Evolutionary conservation across 2,888 invertebrate species (phyloP).

Genomic region (Heteromurus nitidus): DNA sequence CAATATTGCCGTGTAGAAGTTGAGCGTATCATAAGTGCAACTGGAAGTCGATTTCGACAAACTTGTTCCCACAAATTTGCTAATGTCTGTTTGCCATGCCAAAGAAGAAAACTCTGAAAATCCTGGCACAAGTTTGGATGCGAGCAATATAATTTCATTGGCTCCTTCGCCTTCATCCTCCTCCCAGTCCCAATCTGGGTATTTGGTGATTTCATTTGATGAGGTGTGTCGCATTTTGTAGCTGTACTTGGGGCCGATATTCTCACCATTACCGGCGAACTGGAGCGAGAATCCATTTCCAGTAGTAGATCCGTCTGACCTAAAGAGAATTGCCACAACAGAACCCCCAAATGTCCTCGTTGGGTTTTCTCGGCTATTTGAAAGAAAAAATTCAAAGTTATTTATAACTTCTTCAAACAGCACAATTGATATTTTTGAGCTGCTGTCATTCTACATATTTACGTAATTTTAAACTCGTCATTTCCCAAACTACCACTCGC

Average conservation of each 20-base stretch:
- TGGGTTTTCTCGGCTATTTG: constrained; percentile 40
- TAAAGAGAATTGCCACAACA: constrained; percentile 75
- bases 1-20: constrained; percentile 57
- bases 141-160: constrained; percentile 44
- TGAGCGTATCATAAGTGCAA: constrained; percentile 40
- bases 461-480: constrained; percentile 35
- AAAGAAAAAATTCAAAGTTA: neutral
- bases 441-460: neutral
- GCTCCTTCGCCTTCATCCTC: neutral
- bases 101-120: constrained; percentile 27
- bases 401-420: neutral
- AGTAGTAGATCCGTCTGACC: neutral
- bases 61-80: constrained; percentile 20
- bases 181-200: constrained; percentile 4
- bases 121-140: constrained; percentile 37
- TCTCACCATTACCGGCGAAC: constrained; percentile 6
- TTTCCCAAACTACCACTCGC: constrained; percentile 36
- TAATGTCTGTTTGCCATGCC: constrained; percentile 42
- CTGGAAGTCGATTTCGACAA: neutral
- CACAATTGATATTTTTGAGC: too few relatives aligned
- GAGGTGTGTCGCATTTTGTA: neutral
- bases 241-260: neutral
- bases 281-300: constrained; percentile 19
- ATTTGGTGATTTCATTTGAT: neutral
- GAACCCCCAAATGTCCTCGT: constrained; percentile 37